A percentile compares a stretch with the other conserved stretches of the same genome.
These are phyloP conservation scores for Crenuchus spilurus DNA, from an alignment of 2,797 vertebrate genomes.

Conservation along the genomic window DNA sequence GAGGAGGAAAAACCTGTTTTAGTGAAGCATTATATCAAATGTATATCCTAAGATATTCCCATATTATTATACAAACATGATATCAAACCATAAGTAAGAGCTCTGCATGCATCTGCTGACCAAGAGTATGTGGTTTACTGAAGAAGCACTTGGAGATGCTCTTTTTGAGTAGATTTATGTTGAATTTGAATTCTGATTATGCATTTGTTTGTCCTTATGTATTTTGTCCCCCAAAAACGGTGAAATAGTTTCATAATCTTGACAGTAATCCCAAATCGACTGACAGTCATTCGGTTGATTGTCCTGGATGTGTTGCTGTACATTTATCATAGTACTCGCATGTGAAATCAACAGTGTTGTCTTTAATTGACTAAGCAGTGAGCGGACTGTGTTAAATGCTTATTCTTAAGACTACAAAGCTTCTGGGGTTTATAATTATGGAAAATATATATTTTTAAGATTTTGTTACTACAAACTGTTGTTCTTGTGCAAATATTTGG, in stretches of 20 bases:
- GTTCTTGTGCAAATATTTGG: slow-evolving; percentile 58
- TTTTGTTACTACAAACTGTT: slow-evolving; percentile 57
- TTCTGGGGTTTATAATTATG: slow-evolving; percentile 60
- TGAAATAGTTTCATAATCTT: slow-evolving; percentile 24
- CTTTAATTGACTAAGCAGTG: slow-evolving; percentile 36
- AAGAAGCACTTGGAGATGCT: slow-evolving; percentile 46
- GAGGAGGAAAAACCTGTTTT: background rate
- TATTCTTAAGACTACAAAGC: slow-evolving; percentile 48
- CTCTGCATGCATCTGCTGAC: slow-evolving; percentile 41
- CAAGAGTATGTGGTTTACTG: slow-evolving; percentile 33
- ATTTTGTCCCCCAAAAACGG: slow-evolving; percentile 36
- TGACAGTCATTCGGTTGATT: slow-evolving; percentile 5
- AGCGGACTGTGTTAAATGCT: slow-evolving; percentile 51
- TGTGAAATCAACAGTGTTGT: slow-evolving; percentile 48
- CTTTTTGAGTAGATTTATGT: slow-evolving; percentile 34
- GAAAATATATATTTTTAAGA: slow-evolving; percentile 61
- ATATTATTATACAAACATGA: background rate
- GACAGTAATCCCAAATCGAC: slow-evolving; percentile 33
- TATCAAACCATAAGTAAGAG: slow-evolving; percentile 1
- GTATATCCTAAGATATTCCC: slow-evolving; percentile 28
- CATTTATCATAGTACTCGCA: slow-evolving; percentile 51
- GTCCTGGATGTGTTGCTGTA: slow-evolving; percentile 37
- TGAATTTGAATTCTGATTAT: slow-evolving; percentile 37
- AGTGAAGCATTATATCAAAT: slow-evolving; percentile 16
- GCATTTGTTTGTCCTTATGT: slow-evolving; percentile 26